Evolutionary conservation across 1,140 invertebrate species (phyloP).

Genomic region (Euwallacea fornicatus): DNA sequence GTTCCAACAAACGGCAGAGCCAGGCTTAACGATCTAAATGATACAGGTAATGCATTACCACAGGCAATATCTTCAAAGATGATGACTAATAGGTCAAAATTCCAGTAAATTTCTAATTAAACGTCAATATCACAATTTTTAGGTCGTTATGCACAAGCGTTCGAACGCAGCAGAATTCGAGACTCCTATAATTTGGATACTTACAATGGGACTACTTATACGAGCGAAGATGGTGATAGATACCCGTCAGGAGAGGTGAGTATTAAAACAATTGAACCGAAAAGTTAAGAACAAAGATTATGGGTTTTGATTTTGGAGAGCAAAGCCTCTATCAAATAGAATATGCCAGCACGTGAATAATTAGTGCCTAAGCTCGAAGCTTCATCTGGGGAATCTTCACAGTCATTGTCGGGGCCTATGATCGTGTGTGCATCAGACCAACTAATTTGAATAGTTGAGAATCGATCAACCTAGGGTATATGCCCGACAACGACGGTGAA

Average conservation of each 20-base stretch:
- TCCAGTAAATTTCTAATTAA: background rate
- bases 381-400: too few relatives aligned
- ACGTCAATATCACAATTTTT: background rate
- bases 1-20: constrained; percentile 59
- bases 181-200: constrained; percentile 62
- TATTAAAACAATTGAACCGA: background rate
- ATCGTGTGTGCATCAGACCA: too few relatives aligned
- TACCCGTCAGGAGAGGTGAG: constrained; percentile 53
- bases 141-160: constrained; percentile 40
- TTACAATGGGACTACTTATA: constrained; percentile 57
- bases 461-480: too few relatives aligned
- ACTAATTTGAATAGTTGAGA: too few relatives aligned
- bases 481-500: too few relatives aligned
- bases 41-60: constrained; percentile 53
- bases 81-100: too few relatives aligned
- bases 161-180: constrained; percentile 42
- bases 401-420: too few relatives aligned
- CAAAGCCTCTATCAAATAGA: too few relatives aligned
- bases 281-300: too few relatives aligned
- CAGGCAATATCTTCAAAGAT: background rate
- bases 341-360: too few relatives aligned
- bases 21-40: constrained; percentile 58
- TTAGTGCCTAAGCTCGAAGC: too few relatives aligned
- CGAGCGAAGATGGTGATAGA: constrained; percentile 57
- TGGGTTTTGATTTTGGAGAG: too few relatives aligned